Evolutionary conservation across 2,797 vertebrate genomes (phyloP), one percentile per base, ranked within the genome.

Genomic region (Anas capensis): DNA sequence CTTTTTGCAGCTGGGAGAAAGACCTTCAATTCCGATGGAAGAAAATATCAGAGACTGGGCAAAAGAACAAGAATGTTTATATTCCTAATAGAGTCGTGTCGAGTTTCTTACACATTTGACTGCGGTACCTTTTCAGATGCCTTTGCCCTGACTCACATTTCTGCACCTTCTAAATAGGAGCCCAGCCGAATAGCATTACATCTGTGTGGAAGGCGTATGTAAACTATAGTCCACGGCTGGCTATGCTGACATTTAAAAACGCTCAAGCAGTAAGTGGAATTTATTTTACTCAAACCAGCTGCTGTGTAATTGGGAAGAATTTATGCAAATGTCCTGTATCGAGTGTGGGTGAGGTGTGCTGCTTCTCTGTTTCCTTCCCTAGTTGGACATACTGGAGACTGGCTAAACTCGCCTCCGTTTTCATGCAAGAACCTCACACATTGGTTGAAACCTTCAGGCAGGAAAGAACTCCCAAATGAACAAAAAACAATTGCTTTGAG

Each of bases 401-500:
- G 84, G 93, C 93, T 94, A 90, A 95, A 95, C 58, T 64, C 73
- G 10, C 94, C 92, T 95, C 96, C 97, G 68, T 97, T 92, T 88
- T 95, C 83, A 93, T 97, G 90, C 70, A 70, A 92, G 83, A 88
- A 29, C 88, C 56, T 93, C 92, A 79, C 87, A 84, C 72, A 64
- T 40, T 93, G 76, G 46, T 71, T 84, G 83, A 94, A 93, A 97
- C 95, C 96, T 97, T 97, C 94, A 96, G 94, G 93, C 96, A 96
- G 95, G 56, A 97, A 95, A 94, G 48, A 94, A 93, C 65, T 82
- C 84, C 71, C 42, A 60, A 90, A 73, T 70, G 40, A 93, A 96
- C 92, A 93, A 96, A 53, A 53, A 97, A 72, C 95, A 97, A 98
- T 98, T 98, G 95, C 97, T 97, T 97, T 98, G 98, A 97, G 93